Evolutionary conservation across 2,888 invertebrate genomes (phyloP), one percentile per base, ranked within the genome.

Genomic region (Epinotia ramella): DNA sequence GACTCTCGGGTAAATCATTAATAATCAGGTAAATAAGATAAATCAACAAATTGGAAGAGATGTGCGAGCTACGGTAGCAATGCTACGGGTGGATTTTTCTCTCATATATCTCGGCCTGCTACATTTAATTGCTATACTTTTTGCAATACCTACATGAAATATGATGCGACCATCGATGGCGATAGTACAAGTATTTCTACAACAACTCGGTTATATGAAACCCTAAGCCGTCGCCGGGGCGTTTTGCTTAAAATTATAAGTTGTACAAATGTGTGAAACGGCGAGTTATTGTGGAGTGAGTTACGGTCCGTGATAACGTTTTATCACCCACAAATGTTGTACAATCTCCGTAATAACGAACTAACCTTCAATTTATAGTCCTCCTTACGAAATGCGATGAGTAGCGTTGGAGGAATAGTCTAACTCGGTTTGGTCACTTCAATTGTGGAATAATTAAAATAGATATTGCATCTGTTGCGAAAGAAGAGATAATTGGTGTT

Each of bases 331-430:
- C 89, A 85, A 88, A 87, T 86, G 89, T 88, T 88, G 89, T 88
- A 88, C 91, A 91, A 91, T 90, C 90, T 90, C 85, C 82, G 89
- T 89, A 88, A 90, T 91, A 92, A 91, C 91, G 89, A 89, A 91
- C 91, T 89, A 91, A 89, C 92, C 91, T 92, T 89, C 85, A 91
- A 91, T 91, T 91, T 92, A 91, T 91, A 84, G 89, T 86, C 88
- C 89, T 89, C 90, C 88, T 92, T 91, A 91, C 89, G 88, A 90
- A 92, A 91, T 87, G 83, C 82, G 83, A 84, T 79, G 83, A 79
- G 89, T 90, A 92, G 84, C 78, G 91, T 84, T 78, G 80, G 87
- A 87, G 33, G 57, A 62, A 24, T 70, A 69, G 63, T 65, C 62
- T 67, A 20, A 57, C 6, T 53, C 53, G n/a, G 53, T 59, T 66